These are phyloP conservation scores for Lucilia sericata DNA, from an alignment of 1,140 invertebrate species.

Conservation along the genomic window DNA sequence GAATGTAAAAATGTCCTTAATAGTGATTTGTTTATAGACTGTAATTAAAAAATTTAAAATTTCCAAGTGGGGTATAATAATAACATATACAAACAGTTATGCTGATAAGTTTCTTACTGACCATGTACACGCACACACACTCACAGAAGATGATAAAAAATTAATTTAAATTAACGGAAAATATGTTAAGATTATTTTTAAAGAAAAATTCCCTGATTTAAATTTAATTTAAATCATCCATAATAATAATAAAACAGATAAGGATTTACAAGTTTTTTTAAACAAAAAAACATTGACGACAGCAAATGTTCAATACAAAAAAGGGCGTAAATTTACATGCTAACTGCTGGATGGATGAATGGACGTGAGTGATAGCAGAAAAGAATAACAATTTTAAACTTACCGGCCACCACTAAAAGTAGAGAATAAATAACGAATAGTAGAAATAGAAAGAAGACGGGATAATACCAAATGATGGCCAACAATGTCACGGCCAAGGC, in stretches of 20 bases:
- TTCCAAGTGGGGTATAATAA: background rate
- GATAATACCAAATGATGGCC: slow-evolving; percentile 66
- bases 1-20: too few relatives aligned
- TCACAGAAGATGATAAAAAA: slow-evolving; percentile 35
- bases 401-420: slow-evolving; percentile 63
- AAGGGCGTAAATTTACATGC: slow-evolving; percentile 21
- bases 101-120: background rate
- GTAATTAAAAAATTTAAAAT: too few relatives aligned
- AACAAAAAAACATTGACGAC: too few relatives aligned
- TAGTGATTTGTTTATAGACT: too few relatives aligned
- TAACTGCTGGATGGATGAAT: too few relatives aligned
- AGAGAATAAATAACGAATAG: slow-evolving; percentile 64
- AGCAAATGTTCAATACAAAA: background rate
- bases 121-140: too few relatives aligned
- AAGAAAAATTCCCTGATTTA: background rate
- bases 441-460: slow-evolving; percentile 65
- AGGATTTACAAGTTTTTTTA: background rate
- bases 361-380: too few relatives aligned
- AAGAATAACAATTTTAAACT: slow-evolving; percentile 46
- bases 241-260: slow-evolving; percentile 3
- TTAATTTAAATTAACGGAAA: slow-evolving; percentile 48
- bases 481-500: slow-evolving; percentile 61
- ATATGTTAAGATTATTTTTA: background rate
- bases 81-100: background rate
- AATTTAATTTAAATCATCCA: background rate